Evolutionary conservation across 2,113 vertebrate genomes (phyloP).

Genomic region (Oxygymnocypris stewartii): DNA sequence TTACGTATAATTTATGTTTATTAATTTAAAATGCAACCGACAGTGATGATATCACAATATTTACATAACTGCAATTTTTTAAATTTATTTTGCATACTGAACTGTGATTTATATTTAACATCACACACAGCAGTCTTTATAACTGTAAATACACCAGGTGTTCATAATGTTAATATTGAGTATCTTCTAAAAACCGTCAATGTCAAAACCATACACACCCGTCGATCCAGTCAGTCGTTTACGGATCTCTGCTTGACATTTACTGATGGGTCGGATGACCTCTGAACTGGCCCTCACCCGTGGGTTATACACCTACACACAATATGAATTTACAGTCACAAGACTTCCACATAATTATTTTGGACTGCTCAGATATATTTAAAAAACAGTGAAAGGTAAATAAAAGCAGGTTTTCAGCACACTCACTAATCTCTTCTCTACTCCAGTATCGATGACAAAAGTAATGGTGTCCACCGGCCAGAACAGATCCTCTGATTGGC

Average conservation of each 20-base stretch:
- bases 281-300: slow-evolving; percentile 84
- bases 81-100: neutral
- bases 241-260: slow-evolving; percentile 80
- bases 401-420: neutral
- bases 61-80: neutral
- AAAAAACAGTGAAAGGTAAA: neutral
- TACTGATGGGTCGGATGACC: slow-evolving; percentile 81
- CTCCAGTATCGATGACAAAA: slow-evolving; percentile 84
- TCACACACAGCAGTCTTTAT: neutral
- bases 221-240: slow-evolving; percentile 77
- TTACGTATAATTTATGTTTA: too few species aligned
- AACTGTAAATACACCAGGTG: neutral
- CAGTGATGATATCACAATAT: neutral
- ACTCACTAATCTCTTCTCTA: slow-evolving; percentile 83
- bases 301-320: slow-evolving; percentile 85
- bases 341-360: neutral
- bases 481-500: slow-evolving; percentile 78
- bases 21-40: neutral
- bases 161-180: neutral
- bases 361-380: neutral
- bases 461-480: slow-evolving; percentile 70
- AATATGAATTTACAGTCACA: too few species aligned
- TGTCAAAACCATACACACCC: slow-evolving; percentile 71
- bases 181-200: neutral
- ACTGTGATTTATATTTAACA: neutral